Evolutionary conservation across 2,888 invertebrate species (phyloP), one percentile per base, ranked within the genome.

Genomic region (Acrobasis consociella): DNA sequence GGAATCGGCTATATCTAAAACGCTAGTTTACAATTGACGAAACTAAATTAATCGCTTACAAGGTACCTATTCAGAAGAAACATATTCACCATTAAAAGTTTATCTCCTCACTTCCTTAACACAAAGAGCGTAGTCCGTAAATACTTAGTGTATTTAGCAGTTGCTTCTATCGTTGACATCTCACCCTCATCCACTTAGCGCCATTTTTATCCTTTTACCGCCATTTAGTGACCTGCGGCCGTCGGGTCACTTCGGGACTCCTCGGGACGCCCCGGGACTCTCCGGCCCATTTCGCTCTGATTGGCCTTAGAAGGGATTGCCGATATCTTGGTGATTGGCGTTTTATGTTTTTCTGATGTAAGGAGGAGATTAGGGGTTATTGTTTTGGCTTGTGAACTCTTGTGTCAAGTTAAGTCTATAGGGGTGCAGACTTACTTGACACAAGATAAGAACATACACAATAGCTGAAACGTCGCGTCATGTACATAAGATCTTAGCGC

Each of bases 161-260:
- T 70, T 69, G 63, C 64, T 53, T 62, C 74, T 80, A 80, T 82
- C 70, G 78, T 71, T 73, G 75, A 75, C 80, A 78, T 77, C 80
- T 67, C 70, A 66, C 73, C 74, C 74, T 68, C 72, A 68, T 60
- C 64, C 60, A 61, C 68, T 65, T 70, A 70, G 61, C 69, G 61
- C 70, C 74, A 70, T 72, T 72, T 72, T 76, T 72, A 74, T 72
- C 72, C 78, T 72, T 77, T 79, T 76, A 75, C 76, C 74, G 72
- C 69, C 74, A 67, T 77, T 77, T 75, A 76, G 74, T 72, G 68
- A 68, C 72, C 73, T 69, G 73, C 68, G 66, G 69, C 66, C 70
- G 69, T 53, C 62, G 61, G 61, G 49, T 63, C 61, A 61, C 61
- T 58, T 49, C 61, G 61, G 50, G 31, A 58, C 61, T 60, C 65